Percentiles rank a stretch among this genome's conserved stretches.
Evolutionary conservation across 2,888 invertebrate genomes (phyloP).

Genomic region (Tortricodes alternella): DNA sequence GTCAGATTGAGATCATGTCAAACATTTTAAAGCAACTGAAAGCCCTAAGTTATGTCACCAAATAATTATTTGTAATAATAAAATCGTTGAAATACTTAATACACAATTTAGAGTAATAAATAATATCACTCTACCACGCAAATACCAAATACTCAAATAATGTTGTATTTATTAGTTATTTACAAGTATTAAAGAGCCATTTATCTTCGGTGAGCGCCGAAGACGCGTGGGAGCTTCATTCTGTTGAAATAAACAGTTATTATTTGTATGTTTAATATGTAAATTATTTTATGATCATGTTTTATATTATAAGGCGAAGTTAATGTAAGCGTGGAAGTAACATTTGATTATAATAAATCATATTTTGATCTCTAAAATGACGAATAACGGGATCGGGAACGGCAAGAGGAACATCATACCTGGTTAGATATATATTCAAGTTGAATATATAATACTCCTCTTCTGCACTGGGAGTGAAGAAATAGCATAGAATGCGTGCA

Average conservation of each 20-base stretch:
- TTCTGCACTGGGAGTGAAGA: too few relatives aligned
- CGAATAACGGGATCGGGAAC: too few relatives aligned
- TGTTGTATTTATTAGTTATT: slow-evolving; percentile 21
- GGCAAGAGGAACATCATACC: too few relatives aligned
- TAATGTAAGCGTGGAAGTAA: background rate
- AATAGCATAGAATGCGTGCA: too few relatives aligned
- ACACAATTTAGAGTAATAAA: slow-evolving; percentile 4
- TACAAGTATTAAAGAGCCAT: slow-evolving; percentile 24
- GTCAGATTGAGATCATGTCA: too few relatives aligned
- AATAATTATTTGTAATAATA: slow-evolving; percentile 5
- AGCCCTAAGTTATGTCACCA: background rate
- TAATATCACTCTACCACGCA: slow-evolving; percentile 19
- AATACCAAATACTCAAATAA: slow-evolving; percentile 16
- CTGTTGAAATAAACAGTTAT: slow-evolving; percentile 19
- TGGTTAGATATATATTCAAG: too few relatives aligned
- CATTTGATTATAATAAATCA: too few relatives aligned
- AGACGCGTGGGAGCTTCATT: slow-evolving; percentile 16
- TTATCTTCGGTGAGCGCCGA: slow-evolving; percentile 1
- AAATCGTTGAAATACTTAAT: slow-evolving; percentile 11
- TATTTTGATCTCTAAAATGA: background rate
- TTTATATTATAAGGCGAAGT: background rate
- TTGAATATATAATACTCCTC: too few relatives aligned
- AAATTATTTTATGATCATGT: slow-evolving; percentile 8
- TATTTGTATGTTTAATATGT: slow-evolving; percentile 25
- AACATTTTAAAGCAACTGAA: background rate